Evolutionary conservation across 2,888 invertebrate genomes (phyloP).

Genomic region (Melitaea athalia): DNA sequence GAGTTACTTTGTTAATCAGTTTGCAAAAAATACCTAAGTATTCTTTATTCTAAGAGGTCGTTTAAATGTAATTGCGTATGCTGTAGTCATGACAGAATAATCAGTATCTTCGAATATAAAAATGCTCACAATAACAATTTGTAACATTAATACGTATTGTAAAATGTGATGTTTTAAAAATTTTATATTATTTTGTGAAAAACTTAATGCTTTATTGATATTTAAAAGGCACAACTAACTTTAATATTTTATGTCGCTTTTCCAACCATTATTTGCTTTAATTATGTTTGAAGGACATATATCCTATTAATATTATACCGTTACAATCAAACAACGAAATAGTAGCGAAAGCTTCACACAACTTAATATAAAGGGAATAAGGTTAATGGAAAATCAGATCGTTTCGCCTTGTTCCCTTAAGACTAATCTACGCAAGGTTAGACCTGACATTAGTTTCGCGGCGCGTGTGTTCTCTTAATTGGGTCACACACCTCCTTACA

Average conservation of each 20-base stretch:
- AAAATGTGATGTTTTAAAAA: neutral
- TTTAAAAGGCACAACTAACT: too few relatives aligned
- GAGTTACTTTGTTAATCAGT: too few relatives aligned
- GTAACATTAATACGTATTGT: neutral
- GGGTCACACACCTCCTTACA: conserved; percentile 60
- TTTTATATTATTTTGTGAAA: too few relatives aligned
- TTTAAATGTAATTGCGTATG: neutral
- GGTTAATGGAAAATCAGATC: conserved; percentile 54
- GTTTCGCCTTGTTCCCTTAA: conserved; percentile 55
- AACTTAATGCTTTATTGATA: neutral
- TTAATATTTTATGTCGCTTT: too few relatives aligned
- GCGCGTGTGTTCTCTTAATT: conserved; percentile 69
- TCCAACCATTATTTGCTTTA: neutral
- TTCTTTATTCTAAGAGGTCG: neutral
- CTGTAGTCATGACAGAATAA: neutral
- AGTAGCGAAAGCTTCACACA: conserved; percentile 9
- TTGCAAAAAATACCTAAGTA: too few relatives aligned
- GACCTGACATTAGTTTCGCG: conserved; percentile 67
- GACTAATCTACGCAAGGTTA: conserved; percentile 66
- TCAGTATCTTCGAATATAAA: neutral
- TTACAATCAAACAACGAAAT: conserved; percentile 1
- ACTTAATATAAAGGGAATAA: conserved; percentile 46
- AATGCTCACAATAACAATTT: neutral
- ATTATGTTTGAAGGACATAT: neutral
- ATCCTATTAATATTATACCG: neutral